Evolutionary conservation across 2,113 vertebrate genomes (phyloP), one percentile per base, ranked within the genome.

Genomic region (Papio anubis): DNA sequence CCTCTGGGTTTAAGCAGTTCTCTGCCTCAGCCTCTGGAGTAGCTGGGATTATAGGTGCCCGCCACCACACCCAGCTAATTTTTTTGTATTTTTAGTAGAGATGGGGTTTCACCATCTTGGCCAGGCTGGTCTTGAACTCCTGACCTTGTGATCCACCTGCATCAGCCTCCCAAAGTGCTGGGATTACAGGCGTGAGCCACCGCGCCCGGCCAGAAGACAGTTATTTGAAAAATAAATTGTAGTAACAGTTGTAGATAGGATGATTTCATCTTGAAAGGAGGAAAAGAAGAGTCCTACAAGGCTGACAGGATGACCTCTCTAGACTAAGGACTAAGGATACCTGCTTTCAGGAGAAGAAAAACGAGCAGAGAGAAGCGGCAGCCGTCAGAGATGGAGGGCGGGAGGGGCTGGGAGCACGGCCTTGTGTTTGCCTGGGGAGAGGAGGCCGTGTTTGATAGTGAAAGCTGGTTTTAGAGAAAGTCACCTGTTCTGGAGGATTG

Each of bases 171-270:
- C 48, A 50, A 50, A 50, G 48, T 50, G 48, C 48, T 50, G 48
- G 13, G 48, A 50, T 50, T 50, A 50, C 48, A 48, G 48, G 13
- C 48, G 3, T 50, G 48, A 50, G 48, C 48, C 48, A 50, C 48
- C 3, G 13, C 12, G 13, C 48, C 48, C 0, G 13, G 48, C 48
- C 52, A 38, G 25, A 64, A 96, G 73, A 23, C 27, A 43, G 23
- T 68, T 61, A 84, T 38, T 97, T 75, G n/a, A 57, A 82, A 92
- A 93, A 68, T 8, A 35, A 61, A 79, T 87, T 82, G 25, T 61
- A 57, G 27, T 59, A 61, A 72, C 40, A 4, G 57, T 81, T 91
- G 57, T 59, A 68, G 35, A 52, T n/a, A 68, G 55, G 90, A 43
- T 25, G 21, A 38, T 57, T 78, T 87, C 82, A 52, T 79, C 78